Conservation (phyloP, 2,113 vertebrate genomes). For the Odocoileus virginianus region DNA sequence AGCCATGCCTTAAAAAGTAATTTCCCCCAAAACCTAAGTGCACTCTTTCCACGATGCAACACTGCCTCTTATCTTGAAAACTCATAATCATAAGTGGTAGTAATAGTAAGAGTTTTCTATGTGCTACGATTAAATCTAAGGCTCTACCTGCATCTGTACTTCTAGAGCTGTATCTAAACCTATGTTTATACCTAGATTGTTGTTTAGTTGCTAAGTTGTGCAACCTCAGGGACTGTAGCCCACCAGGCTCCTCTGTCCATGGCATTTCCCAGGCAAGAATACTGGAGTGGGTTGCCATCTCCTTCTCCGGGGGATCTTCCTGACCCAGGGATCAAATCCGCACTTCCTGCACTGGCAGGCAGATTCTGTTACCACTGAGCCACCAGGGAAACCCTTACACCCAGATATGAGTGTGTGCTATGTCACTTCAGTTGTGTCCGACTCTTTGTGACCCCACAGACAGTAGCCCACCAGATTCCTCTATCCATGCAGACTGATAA, state of each 20-base stretch:
- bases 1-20: neutral
- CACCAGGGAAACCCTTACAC: neutral
- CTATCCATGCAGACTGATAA: neutral
- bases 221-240: neutral
- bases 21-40: neutral
- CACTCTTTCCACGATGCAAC: neutral
- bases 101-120: neutral
- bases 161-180: neutral
- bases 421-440: neutral
- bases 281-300: neutral
- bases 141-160: neutral
- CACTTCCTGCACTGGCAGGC: neutral
- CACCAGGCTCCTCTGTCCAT: neutral
- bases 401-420: neutral
- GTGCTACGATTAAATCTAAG: neutral
- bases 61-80: neutral
- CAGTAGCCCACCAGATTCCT: neutral
- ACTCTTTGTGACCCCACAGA: neutral
- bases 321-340: neutral
- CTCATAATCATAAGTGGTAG: neutral
- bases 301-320: neutral
- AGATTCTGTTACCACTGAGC: neutral
- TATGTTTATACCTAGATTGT: neutral
- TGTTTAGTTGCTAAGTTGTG: neutral
- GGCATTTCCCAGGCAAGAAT: neutral